Base-by-base conservation (phyloP, 53 echinoderm and acorn worm genomes). In the Actinopyga echinites region DNA sequence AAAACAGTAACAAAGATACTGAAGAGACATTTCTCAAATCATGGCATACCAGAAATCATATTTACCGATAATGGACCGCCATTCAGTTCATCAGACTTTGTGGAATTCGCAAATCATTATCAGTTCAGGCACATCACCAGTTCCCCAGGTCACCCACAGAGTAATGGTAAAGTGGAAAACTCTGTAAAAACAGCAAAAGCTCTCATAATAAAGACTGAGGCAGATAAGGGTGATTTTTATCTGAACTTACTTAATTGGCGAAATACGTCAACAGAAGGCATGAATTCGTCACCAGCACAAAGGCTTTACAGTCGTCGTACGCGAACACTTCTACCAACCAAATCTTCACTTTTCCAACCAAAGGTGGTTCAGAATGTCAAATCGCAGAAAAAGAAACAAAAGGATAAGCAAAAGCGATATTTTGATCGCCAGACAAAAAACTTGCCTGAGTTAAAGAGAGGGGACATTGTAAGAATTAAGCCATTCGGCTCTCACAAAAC, bases 61-160 rank as follows among this genome's bases (percentile, higher is more conserved):
- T n/a, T n/a, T n/a, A n/a, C n/a, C n/a, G n/a, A n/a, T 69, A 90
- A 90, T 75, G 86, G 90, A 34, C 90, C 86, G 0, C 90, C 75
- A 30, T 86, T 74, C 56, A 75, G 56, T 56, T 86, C 86, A 1
- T 36, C 21, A 9, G 88, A 92, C 12, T 92, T 89, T 15, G 58
- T 32, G 1, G 10, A 83, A 31, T 89, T 93, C 64, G 65, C 87
- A 5, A 58, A 25, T 15, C 26, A 79, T 11, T 85, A 88, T 33
- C 60, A 83, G 28, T 88, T 85, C 43, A n/a, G 52, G 10, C 75
- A 91, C 88, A n/a, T n/a, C n/a, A n/a, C n/a, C n/a, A n/a, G n/a
- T n/a, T n/a, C n/a, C n/a, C n/a, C n/a, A n/a, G n/a, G n/a, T n/a
- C n/a, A n/a, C n/a, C n/a, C n/a, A n/a, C n/a, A n/a, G n/a, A n/a